Evolutionary conservation across 2,797 vertebrate species (phyloP).

Genomic region (Schizopygopsis malacanthus): DNA sequence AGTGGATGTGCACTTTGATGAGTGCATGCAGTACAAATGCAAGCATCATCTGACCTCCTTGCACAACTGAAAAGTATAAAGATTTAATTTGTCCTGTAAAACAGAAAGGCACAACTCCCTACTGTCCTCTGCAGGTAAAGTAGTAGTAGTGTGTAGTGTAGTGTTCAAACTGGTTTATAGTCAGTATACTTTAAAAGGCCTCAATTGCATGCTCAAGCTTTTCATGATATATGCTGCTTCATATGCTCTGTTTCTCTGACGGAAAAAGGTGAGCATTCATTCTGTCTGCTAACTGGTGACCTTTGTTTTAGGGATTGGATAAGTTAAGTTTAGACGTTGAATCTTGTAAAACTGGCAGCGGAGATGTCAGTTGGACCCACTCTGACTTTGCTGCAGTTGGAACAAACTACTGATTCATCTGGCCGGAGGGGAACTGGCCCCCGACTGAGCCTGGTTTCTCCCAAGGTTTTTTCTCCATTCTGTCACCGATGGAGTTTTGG

Average conservation of each 20-base stretch:
- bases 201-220: background rate
- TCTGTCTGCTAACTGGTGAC: background rate
- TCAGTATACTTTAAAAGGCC: background rate
- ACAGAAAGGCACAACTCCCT: background rate
- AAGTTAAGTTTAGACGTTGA: no score
- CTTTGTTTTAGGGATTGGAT: no score
- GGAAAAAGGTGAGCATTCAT: background rate
- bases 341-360: no score
- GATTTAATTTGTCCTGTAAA: background rate
- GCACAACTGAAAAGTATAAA: background rate
- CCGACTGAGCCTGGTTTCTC: no score
- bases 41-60: background rate
- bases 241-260: background rate
- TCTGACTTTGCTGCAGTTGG: no score
- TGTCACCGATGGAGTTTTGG: no score
- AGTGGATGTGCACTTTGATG: background rate
- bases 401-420: no score
- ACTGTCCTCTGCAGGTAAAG: conserved; percentile 4
- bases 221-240: background rate
- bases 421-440: no score
- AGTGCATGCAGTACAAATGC: background rate
- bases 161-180: background rate
- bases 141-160: background rate
- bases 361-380: no score
- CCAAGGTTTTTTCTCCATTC: no score